Conservation (phyloP, 2,888 invertebrate genomes). For the Drosophila basisetae region DNA sequence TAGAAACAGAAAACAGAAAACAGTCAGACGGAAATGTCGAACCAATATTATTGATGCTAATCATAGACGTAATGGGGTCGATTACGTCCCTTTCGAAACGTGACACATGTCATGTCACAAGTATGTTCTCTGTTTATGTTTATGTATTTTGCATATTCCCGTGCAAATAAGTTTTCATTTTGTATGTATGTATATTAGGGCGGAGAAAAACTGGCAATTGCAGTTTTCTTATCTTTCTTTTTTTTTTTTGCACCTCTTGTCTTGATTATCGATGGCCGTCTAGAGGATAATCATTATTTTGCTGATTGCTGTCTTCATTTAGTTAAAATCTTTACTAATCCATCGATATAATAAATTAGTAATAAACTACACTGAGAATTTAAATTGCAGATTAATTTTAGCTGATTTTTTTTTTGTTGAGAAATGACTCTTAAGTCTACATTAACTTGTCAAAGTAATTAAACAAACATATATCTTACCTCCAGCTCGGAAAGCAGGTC, state of each 20-base stretch:
- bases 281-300: neutral
- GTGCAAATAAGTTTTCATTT: conserved; percentile 1
- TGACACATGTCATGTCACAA: neutral
- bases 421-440: neutral
- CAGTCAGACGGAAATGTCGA: neutral
- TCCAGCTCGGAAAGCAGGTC: conserved; percentile 95
- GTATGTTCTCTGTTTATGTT: neutral
- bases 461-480: conserved; percentile 64
- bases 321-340: neutral
- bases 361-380: neutral
- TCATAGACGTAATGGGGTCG: neutral
- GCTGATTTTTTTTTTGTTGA: neutral
- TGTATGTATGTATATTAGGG: neutral
- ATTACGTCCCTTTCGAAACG: neutral
- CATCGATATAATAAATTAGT: neutral
- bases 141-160: neutral
- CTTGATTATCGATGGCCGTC: neutral
- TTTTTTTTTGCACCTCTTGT: neutral
- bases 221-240: neutral
- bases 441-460: too few relatives aligned
- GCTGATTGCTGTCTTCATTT: neutral
- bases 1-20: conserved; percentile 1
- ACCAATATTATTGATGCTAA: neutral
- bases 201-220: neutral
- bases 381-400: neutral